These are phyloP conservation scores for Elymnias hypermnestra DNA, from an alignment of 1,140 invertebrate species.

Conservation along the genomic window DNA sequence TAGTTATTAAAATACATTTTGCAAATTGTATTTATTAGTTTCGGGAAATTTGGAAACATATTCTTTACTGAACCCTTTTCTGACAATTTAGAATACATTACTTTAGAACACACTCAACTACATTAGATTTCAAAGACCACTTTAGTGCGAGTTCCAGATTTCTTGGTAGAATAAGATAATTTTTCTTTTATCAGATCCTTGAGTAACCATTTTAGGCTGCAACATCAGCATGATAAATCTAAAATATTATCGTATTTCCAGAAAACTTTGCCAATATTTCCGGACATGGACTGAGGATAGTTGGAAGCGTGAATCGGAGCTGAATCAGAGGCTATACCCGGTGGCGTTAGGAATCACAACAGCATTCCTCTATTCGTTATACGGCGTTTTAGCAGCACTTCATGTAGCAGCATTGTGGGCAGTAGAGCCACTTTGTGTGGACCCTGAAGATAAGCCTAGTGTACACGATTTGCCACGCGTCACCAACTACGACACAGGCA, in stretches of 20 bases:
- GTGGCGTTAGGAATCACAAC: conserved; percentile 27
- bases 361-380: conserved; percentile 34
- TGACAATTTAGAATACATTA: no score
- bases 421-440: conserved; percentile 37
- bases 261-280: conserved; percentile 41
- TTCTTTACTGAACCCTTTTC: no score
- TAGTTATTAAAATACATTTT: no score
- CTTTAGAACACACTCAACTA: no score
- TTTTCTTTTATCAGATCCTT: no score
- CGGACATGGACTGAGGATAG: conserved; percentile 38
- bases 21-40: no score
- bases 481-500: conserved; percentile 29
- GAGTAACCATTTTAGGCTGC: no score
- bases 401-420: conserved; percentile 41
- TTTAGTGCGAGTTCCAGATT: neutral
- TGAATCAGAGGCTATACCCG: conserved; percentile 21
- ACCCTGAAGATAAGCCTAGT: conserved; percentile 21
- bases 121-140: no score
- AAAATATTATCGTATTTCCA: conserved; percentile 22
- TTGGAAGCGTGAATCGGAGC: conserved; percentile 27
- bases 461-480: conserved; percentile 18
- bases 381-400: conserved; percentile 27
- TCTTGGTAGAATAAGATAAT: no score
- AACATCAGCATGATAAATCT: no score
- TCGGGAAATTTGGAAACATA: no score